Base-by-base conservation (phyloP, 2,888 invertebrate genomes). In the Labia minor region DNA sequence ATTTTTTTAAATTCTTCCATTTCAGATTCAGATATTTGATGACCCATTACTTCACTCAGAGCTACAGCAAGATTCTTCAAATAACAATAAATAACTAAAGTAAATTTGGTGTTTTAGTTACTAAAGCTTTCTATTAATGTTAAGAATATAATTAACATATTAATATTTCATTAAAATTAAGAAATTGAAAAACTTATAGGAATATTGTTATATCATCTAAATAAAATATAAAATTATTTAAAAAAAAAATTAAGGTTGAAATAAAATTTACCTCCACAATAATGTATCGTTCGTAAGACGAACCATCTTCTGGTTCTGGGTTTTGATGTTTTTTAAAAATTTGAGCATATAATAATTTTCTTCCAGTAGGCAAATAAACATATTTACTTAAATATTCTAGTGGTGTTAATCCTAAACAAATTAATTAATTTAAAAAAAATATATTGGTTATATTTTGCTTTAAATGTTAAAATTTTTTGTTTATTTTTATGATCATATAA, bases 321-420 rank as follows among this genome's bases (percentile, higher is more conserved):
- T 75, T 75, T 71, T 75, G 77, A 69, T 76, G 76, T 67, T 76
- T 74, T 69, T 79, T 78, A 70, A 85, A 85, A n/a, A 84, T 79
- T 61, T 79, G 79, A 70, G 83, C 83, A 71, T 83, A 85, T 0
- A 85, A 75, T 64, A 82, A 77, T 70, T 81, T 81, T 33, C 82
- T 77, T 64, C 83, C 81, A 69, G 83, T 85, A 64, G 85, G 83
- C 14, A 88, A 77, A 67, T 80, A 82, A 0, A 89, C 86, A 73
- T 86, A 84, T 61, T 85, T 82, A 65, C 84, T 82, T 0, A 89
- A 80, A 73, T 91, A 92, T 67, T 86, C 82, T 77, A 89, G 81
- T 0, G 90, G 86, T 0, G 83, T 83, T 75, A 90, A 79, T 21
- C 75, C 90, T 90, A 8, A 8, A 26, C n/a, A n/a, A n/a, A n/a